phyloP scores from a whole-genome alignment of 2,888 invertebrate genomes.

The Loripinus fragilis region DNA sequence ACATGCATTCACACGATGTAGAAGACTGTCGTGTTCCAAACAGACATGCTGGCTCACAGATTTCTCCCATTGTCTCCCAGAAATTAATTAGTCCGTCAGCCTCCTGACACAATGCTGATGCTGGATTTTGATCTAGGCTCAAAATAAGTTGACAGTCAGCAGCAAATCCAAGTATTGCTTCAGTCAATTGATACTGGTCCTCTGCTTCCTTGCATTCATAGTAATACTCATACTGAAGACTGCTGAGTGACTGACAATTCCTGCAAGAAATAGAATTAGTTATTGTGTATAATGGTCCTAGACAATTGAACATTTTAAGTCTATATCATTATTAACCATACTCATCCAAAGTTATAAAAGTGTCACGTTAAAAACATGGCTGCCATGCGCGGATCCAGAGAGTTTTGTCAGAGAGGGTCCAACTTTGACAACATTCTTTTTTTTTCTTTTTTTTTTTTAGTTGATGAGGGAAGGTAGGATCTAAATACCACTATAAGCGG shows the following conservation, averaged over 20 bases:
- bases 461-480: no score
- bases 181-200: conserved; percentile 42
- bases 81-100: conserved; percentile 47
- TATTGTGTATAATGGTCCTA: no score
- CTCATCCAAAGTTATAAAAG: no score
- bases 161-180: conserved; percentile 52
- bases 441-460: no score
- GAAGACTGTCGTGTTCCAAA: conserved; percentile 51
- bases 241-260: neutral
- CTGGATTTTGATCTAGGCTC: conserved; percentile 57
- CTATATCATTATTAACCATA: no score
- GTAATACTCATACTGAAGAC: neutral
- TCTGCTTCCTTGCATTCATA: conserved; percentile 51
- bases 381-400: no score
- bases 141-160: conserved; percentile 64
- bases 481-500: no score
- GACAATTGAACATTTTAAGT: no score
- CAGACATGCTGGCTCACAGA: conserved; percentile 55
- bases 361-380: no score
- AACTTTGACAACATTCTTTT: no score
- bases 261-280: neutral
- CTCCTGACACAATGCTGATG: conserved; percentile 59
- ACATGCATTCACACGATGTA: conserved; percentile 55
- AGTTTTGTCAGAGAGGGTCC: no score
- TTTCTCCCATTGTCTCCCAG: conserved; percentile 45